Evolutionary conservation across 1,140 invertebrate species (phyloP).

Genomic region (Heliconius eleuchia): DNA sequence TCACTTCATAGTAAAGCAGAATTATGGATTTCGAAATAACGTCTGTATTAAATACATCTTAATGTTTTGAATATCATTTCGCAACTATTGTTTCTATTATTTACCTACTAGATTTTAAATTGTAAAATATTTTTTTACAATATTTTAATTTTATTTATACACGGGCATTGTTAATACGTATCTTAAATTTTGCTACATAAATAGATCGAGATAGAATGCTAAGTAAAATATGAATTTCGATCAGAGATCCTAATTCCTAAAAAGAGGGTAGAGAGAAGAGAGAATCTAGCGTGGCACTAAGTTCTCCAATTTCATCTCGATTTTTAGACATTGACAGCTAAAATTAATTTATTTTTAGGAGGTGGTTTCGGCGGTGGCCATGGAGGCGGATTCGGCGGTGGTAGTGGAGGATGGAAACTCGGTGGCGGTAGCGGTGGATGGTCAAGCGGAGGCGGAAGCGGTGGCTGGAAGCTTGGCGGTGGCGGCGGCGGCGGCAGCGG

Average conservation of each 20-base stretch:
- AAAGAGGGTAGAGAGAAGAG: too few relatives aligned
- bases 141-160: too few relatives aligned
- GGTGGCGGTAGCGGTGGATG: conserved; percentile 45
- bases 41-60: conserved; percentile 6
- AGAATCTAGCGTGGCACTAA: too few relatives aligned
- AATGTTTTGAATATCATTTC: background rate
- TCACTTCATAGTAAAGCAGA: conserved; percentile 45
- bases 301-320: too few relatives aligned
- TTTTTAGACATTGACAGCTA: too few relatives aligned
- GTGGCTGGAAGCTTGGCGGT: conserved; percentile 45
- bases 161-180: background rate
- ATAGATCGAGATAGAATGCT: background rate
- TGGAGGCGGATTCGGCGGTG: conserved; percentile 41
- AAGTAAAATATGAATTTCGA: background rate
- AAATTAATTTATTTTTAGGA: background rate
- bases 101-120: background rate
- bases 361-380: conserved; percentile 37
- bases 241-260: background rate
- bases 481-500: conserved; percentile 35
- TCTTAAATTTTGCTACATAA: background rate
- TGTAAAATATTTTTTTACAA: background rate
- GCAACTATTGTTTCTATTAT: background rate
- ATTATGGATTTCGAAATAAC: conserved; percentile 49
- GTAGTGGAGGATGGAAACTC: conserved; percentile 42
- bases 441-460: conserved; percentile 43